These are phyloP conservation scores for Aptenodytes forsteri DNA, from an alignment of 2,113 vertebrate genomes.

Conservation along the genomic window DNA sequence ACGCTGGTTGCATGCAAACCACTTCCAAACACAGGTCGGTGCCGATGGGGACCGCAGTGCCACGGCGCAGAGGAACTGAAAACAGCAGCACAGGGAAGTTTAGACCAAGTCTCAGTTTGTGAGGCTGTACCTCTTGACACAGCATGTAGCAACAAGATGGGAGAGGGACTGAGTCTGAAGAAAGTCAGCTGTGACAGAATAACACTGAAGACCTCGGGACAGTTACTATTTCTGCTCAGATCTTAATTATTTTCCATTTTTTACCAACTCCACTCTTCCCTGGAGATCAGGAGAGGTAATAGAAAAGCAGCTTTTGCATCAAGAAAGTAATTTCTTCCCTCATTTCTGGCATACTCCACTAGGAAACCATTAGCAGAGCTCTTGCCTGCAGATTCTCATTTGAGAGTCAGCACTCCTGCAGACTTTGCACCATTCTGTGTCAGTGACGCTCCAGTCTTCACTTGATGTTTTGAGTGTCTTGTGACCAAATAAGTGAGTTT, in stretches of 20 bases:
- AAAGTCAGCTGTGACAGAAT: not conserved
- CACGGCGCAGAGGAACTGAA: not conserved
- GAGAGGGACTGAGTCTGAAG: not conserved
- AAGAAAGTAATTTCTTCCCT: not conserved
- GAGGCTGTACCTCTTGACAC: not conserved
- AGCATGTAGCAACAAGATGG: not conserved
- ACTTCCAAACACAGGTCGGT: not conserved
- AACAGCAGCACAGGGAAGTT: not conserved
- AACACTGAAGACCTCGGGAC: not conserved
- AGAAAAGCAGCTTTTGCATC: not conserved
- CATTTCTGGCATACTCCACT: not conserved
- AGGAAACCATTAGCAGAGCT: not conserved
- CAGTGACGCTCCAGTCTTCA: not conserved
- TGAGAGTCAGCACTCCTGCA: not conserved
- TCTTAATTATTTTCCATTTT: slow-evolving; percentile 1
- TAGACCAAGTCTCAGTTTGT: not conserved
- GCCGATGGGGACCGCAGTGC: not conserved
- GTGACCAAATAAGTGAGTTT: not conserved
- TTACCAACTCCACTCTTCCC: not conserved
- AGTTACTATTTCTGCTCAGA: not conserved
- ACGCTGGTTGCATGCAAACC: not conserved
- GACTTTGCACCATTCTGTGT: not conserved
- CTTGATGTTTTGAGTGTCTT: not conserved
- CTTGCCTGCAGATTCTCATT: not conserved
- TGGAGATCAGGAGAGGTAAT: not conserved